A percentile compares a stretch with the other conserved stretches of the same genome.
Evolutionary conservation across 1,140 invertebrate species (phyloP).

Genomic region (Reticulitermes speratus): DNA sequence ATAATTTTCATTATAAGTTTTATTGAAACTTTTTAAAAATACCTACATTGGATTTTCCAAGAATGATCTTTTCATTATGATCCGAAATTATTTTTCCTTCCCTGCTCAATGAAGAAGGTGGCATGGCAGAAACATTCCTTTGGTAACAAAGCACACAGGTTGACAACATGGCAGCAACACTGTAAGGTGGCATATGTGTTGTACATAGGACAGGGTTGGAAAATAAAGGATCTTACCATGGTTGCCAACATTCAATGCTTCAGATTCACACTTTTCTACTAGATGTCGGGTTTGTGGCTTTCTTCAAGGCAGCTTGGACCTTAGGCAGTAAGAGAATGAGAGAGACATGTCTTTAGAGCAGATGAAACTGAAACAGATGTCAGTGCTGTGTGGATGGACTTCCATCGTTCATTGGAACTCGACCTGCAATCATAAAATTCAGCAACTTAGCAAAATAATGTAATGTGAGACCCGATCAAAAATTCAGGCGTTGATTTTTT

Average conservation of each 20-base stretch:
- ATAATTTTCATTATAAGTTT: not conserved
- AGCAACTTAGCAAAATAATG: too few relatives aligned
- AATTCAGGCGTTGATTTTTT: too few relatives aligned
- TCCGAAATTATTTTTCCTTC: not conserved
- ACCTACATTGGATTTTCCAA: not conserved
- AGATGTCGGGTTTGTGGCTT: too few relatives aligned
- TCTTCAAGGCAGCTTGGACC: not conserved
- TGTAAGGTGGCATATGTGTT: too few relatives aligned
- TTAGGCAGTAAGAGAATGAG: not conserved
- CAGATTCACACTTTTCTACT: too few relatives aligned
- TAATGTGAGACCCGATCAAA: too few relatives aligned
- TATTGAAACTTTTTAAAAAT: not conserved
- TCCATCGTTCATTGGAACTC: not conserved
- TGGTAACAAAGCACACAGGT: not conserved
- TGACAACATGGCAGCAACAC: not conserved
- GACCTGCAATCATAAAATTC: not conserved
- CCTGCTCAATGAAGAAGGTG: not conserved
- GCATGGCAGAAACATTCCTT: not conserved
- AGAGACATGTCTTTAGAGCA: not conserved
- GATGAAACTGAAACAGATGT: not conserved
- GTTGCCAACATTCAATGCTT: not conserved
- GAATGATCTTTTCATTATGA: not conserved
- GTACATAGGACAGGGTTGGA: constrained; percentile 13
- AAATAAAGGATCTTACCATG: not conserved
- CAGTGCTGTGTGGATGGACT: not conserved